Evolutionary conservation across 2,888 invertebrate species (phyloP), one percentile per base, ranked within the genome.

Genomic region (Darwinula stevensoni): DNA sequence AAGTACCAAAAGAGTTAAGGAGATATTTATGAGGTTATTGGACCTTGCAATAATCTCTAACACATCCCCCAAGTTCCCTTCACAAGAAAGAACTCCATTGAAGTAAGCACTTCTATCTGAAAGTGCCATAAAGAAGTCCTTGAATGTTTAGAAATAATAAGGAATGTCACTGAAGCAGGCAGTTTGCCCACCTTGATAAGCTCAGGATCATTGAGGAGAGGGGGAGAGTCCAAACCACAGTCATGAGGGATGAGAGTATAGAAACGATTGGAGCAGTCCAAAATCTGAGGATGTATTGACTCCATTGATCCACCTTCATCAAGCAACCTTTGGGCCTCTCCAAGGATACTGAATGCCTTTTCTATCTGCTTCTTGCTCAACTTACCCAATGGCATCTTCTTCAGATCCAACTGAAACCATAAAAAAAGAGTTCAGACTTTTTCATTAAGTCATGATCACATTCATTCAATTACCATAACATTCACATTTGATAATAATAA

Each of bases 381-480:
- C 54, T 94, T 94, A 14, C 94, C 97, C 5, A 97, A 55, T 0
- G 97, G 97, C 94, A 97, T 91, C 54, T 94, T 91, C 38, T 86
- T 82, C 42, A 76, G 64, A 50, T 97, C 94, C 41, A 97, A 57
- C 58, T n/a, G n/a, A n/a, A n/a, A n/a, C n/a, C n/a, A n/a, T 63
- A 12, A 13, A 29, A 40, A 30, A 43, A 42, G 33, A 32, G 28
- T n/a, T n/a, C n/a, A n/a, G n/a, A n/a, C n/a, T n/a, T n/a, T n/a
- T n/a, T n/a, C 16, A 18, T 29, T 14, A 29, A 28, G 15, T 14
- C 15, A 14, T 14, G 26, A 26, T 15, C 30, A 30, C 14, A 11
- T 29, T 15, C 22, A 29, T 15, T 15, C 12, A 27, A 18, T 18
- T 4, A 22, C 31, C 31, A 26, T 22, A 27, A 17, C 12, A 14